Evolutionary conservation across 2,113 vertebrate genomes (phyloP), one percentile per base, ranked within the genome.

Genomic region (Speoplatyrhinus poulsoni): DNA sequence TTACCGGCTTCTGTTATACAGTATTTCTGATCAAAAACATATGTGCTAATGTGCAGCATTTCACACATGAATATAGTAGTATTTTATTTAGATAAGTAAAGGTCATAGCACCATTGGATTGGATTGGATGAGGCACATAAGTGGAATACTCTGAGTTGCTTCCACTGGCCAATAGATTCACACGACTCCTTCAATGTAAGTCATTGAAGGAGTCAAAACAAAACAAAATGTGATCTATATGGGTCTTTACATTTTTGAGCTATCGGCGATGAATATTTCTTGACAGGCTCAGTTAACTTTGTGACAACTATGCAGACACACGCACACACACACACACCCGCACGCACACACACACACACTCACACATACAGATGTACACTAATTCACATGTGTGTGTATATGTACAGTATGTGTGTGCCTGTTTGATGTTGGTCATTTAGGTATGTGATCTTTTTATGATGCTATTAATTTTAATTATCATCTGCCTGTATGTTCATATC

Each of bases 381-480:
- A 50, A 64, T 32, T 36, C 26, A 36, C 58, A 60, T 32, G 19
- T 32, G 36, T 32, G 36, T 32, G 36, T 32, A 15, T 15, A 60
- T 11, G 36, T 15, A 60, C 19, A 33, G 6, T n/a, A 55, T 62
- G 46, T 26, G 61, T 47, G 41, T 49, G 60, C 49, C 46, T 62
- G 61, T 62, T 60, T 47, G 33, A 64, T 78, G 63, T 56, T 47
- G 52, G 60, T 48, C 69, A n/a, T 46, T 26, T 74, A 50, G 70
- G 83, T 57, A 69, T 77, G 56, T 70, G 70, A 82, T 76, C 46
- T 67, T 62, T 61, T 48, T 82, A 69, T 76, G 73, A 83, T 74
- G 61, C 70, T 73, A 77, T 84, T 85, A 65, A 76, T 82, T 85
- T 81, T 81, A 83, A 87, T 90, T 85, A 84, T 75, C 87, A 80